These are phyloP conservation scores for Nephotettix cincticeps DNA, from an alignment of 1,140 invertebrate genomes.

Conservation along the genomic window DNA sequence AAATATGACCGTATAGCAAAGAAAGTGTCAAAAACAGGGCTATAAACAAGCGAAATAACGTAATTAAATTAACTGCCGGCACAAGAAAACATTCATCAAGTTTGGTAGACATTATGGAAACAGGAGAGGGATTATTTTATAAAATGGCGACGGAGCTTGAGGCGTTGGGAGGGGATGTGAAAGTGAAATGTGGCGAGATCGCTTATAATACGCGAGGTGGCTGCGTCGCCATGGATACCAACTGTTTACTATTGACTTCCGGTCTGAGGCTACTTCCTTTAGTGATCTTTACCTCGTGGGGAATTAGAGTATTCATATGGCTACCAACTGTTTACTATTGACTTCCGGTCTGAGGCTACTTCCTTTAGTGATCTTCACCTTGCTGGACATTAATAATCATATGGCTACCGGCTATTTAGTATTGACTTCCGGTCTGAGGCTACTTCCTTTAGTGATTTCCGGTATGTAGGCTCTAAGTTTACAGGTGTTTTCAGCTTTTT, in stretches of 20 bases:
- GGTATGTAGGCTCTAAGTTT: no score
- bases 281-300: no score
- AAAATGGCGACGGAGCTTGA: not conserved
- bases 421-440: conserved; percentile 15
- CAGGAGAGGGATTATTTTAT: conserved; percentile 17
- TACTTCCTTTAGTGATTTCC: not conserved
- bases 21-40: no score
- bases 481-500: no score
- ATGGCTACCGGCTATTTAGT: not conserved
- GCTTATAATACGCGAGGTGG: conserved; percentile 15
- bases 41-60: no score
- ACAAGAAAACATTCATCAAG: not conserved
- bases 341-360: conserved; percentile 14
- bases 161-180: not conserved
- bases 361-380: not conserved
- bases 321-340: conserved; percentile 16
- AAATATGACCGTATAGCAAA: no score
- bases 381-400: no score
- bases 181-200: conserved; percentile 19
- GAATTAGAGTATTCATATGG: no score
- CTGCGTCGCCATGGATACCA: conserved; percentile 13
- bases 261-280: conserved; percentile 8
- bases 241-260: conserved; percentile 23
- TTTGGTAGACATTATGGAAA: conserved; percentile 17
- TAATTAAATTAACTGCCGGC: no score